Conservation (phyloP, 2,888 invertebrate species). For the Cheilosia soror region DNA sequence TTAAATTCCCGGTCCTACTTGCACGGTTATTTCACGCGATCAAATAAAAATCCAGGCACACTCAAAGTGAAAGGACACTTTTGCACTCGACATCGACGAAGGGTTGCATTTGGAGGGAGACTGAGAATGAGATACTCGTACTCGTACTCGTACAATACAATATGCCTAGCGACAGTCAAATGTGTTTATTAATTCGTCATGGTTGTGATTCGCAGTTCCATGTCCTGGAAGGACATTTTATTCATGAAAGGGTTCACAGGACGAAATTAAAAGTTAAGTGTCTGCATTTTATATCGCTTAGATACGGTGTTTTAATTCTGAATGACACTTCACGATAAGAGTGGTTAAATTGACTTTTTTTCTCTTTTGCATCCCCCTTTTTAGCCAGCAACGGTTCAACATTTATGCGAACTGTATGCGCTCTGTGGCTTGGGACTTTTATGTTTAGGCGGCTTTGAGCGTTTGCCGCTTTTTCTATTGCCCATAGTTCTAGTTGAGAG, state of each 20-base stretch:
- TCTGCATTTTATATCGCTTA: conserved; percentile 73
- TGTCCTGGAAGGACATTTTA: conserved; percentile 42
- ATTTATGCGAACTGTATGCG: background rate
- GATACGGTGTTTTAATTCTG: conserved; percentile 74
- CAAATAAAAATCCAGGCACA: conserved; percentile 34
- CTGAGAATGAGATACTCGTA: conserved; percentile 25
- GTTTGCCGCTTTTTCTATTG: conserved; percentile 15
- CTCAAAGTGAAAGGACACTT: conserved; percentile 42
- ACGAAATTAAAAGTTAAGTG: conserved; percentile 75
- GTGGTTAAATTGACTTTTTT: conserved; percentile 73
- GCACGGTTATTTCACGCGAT: conserved; percentile 61
- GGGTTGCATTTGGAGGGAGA: conserved; percentile 36
- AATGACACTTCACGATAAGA: conserved; percentile 70
- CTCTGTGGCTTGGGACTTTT: conserved; percentile 20
- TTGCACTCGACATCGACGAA: conserved; percentile 11
- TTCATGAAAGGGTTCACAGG: conserved; percentile 49
- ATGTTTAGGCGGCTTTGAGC: conserved; percentile 37
- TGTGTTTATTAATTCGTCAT: conserved; percentile 75
- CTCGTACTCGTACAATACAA: conserved; percentile 1
- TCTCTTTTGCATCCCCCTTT: background rate
- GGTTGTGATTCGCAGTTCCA: conserved; percentile 58
- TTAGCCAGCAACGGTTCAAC: background rate
- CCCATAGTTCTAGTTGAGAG: conserved; percentile 46
- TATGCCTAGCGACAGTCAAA: conserved; percentile 41
- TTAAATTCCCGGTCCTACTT: conserved; percentile 18